A percentile compares a stretch with the other conserved stretches of the same genome.
These are phyloP conservation scores for Oxyura jamaicensis DNA, from an alignment of 2,113 vertebrate genomes.

Conservation along the genomic window DNA sequence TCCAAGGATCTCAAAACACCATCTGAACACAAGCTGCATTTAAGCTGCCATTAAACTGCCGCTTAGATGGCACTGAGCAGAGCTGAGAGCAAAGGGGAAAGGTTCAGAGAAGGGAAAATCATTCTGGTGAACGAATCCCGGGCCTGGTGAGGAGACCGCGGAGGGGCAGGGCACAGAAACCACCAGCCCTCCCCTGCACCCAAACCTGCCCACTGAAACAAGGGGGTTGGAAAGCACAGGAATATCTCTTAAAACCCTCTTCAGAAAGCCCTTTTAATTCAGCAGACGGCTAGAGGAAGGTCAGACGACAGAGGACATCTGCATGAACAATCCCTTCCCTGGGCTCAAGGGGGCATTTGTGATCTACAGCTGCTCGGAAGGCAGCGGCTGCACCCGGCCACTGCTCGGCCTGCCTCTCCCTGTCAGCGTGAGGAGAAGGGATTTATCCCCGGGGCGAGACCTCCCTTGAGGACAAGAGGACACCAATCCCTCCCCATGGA, in stretches of 20 bases:
- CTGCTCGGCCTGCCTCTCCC: neutral
- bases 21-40: neutral
- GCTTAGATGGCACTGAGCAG: fast-evolving
- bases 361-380: neutral
- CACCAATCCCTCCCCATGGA: too few relatives aligned
- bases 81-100: neutral
- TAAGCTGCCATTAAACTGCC: neutral
- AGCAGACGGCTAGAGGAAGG: neutral
- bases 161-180: neutral
- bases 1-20: neutral
- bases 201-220: fast-evolving
- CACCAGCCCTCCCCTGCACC: fast-evolving
- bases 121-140: too few relatives aligned
- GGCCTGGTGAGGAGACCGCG: neutral
- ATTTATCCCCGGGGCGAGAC: neutral
- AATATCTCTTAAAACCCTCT: neutral
- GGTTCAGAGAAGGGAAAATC: neutral
- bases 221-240: neutral
- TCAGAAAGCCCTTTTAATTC: fast-evolving
- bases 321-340: neutral
- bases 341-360: slow-evolving; percentile 35
- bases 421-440: neutral
- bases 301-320: neutral
- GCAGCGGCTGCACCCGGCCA: neutral
- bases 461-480: neutral